These are phyloP conservation scores for Drosophila trapezifrons DNA, from an alignment of 1,140 invertebrate species.

Conservation along the genomic window DNA sequence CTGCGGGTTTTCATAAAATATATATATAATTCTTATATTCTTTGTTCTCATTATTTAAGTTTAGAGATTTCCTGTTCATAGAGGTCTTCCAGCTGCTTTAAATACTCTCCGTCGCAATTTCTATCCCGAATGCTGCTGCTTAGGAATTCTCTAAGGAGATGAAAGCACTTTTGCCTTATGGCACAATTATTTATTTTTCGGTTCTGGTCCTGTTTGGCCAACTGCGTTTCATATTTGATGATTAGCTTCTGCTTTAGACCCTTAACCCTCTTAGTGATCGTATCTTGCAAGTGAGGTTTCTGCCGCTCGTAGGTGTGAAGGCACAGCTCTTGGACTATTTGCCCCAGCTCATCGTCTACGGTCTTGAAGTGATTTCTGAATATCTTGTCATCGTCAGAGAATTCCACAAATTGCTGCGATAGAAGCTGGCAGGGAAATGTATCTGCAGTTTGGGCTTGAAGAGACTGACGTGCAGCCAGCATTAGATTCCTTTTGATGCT, in stretches of 20 bases:
- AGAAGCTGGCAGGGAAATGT: constrained; percentile 49
- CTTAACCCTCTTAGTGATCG: constrained; percentile 28
- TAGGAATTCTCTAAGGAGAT: constrained; percentile 37
- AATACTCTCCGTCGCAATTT: constrained; percentile 18
- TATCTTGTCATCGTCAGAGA: constrained; percentile 29
- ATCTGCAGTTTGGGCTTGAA: constrained; percentile 27
- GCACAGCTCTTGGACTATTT: constrained; percentile 26
- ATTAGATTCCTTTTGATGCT: constrained; percentile 30
- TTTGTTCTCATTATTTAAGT: background rate
- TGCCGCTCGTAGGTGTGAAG: constrained; percentile 8
- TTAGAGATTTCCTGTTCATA: constrained; percentile 36
- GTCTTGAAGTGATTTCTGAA: constrained; percentile 36
- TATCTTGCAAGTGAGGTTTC: background rate
- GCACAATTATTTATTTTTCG: background rate
- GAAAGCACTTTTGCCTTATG: constrained; percentile 46
- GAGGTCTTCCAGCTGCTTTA: constrained; percentile 38
- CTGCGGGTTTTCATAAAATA: background rate
- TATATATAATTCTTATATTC: background rate
- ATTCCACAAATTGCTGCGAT: constrained; percentile 30
- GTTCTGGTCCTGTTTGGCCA: constrained; percentile 13
- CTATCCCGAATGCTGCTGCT: background rate
- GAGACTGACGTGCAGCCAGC: constrained; percentile 1
- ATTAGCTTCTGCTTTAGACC: constrained; percentile 7
- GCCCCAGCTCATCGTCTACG: constrained; percentile 38
- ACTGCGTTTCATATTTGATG: constrained; percentile 38